phyloP scores from a whole-genome alignment of 2,113 vertebrate species.

The Pitta sordida region DNA sequence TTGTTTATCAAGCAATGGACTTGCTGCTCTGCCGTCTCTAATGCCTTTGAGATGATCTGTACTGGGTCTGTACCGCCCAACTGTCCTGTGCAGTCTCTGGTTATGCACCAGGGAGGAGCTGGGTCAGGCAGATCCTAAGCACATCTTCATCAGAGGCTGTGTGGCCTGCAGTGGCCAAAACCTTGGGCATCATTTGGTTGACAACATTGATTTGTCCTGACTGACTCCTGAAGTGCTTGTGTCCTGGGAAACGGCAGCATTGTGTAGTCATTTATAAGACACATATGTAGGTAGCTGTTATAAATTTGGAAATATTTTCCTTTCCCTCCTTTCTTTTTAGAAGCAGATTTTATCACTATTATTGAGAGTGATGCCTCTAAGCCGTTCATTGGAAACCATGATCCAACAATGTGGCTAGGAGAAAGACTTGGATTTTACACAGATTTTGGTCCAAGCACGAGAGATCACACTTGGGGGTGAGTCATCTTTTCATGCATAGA shows the following conservation, averaged over 20 bases:
- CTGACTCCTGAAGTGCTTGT: not conserved
- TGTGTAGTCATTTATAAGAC: not conserved
- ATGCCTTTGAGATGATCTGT: not conserved
- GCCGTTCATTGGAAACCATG: conserved; percentile 74
- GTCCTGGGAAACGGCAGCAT: not conserved
- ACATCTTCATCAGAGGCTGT: not conserved
- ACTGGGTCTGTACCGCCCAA: rapidly evolving
- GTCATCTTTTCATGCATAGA: not conserved
- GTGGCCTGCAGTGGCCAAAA: not conserved
- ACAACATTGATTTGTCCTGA: not conserved
- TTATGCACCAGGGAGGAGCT: not conserved
- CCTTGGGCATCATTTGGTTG: not conserved
- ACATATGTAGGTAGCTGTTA: not conserved
- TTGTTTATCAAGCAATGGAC: not conserved
- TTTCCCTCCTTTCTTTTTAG: not conserved
- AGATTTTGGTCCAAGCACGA: conserved; percentile 76
- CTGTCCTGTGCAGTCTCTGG: not conserved
- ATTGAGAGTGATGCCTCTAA: conserved; percentile 78
- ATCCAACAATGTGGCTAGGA: conserved; percentile 74
- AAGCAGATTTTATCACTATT: conserved; percentile 76
- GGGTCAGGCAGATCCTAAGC: not conserved
- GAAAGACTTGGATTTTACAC: conserved; percentile 76
- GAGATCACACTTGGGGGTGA: conserved; percentile 79
- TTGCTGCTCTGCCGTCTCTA: not conserved
- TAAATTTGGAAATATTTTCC: not conserved